These are phyloP conservation scores for Candidula unifasciata DNA, from an alignment of 2,888 invertebrate species.

Conservation along the genomic window DNA sequence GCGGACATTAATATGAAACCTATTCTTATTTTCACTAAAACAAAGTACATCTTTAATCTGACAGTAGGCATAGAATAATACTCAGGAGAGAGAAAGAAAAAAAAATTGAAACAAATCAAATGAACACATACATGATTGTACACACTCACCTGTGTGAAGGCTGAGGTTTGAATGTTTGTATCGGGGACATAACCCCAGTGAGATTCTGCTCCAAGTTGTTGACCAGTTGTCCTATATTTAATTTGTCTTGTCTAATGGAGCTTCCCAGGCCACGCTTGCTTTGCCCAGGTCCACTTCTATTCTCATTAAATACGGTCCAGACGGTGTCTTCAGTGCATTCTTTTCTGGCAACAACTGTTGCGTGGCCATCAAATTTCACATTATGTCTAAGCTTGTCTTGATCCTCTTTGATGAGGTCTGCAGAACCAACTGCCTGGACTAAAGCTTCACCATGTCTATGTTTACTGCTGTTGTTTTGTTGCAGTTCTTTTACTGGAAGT, in stretches of 20 bases:
- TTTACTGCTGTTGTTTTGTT: not conserved
- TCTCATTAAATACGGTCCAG: not conserved
- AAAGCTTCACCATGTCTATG: no score
- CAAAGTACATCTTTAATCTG: no score
- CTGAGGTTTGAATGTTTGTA: conserved; percentile 12
- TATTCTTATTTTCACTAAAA: no score
- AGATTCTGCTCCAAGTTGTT: conserved; percentile 30
- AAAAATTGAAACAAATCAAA: no score
- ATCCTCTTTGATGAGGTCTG: no score
- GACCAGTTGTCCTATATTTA: conserved; percentile 16
- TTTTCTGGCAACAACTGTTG: no score
- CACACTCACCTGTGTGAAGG: conserved; percentile 38
- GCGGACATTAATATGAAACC: no score
- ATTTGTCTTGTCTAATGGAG: conserved; percentile 2
- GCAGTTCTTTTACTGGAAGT: not conserved
- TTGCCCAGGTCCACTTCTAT: not conserved
- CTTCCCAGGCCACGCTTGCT: not conserved
- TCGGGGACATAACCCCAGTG: conserved; percentile 25
- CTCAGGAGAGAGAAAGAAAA: no score
- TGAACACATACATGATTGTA: not conserved
- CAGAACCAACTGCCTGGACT: no score
- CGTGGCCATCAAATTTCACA: no score
- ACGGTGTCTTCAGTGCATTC: no score
- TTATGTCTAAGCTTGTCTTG: not conserved
- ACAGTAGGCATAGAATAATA: no score